These are phyloP conservation scores for Eustalomyia histrio DNA, from an alignment of 2,888 invertebrate genomes.

Conservation along the genomic window DNA sequence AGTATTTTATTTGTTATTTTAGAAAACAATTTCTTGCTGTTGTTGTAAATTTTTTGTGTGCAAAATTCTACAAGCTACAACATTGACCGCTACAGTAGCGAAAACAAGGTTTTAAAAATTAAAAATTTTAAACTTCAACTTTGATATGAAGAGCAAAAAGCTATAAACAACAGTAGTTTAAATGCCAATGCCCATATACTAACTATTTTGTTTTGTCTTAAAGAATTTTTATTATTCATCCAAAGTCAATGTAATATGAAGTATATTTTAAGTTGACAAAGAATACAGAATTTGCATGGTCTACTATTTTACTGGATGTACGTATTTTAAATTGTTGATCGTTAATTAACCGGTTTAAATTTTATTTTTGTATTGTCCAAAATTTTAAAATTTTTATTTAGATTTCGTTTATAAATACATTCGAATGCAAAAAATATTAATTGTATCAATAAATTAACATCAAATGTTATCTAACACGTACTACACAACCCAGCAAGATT, in stretches of 20 bases:
- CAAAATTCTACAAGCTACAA: conserved; percentile 38
- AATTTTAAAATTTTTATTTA: too few relatives aligned
- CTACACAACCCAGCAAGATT: too few relatives aligned
- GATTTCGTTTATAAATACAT: too few relatives aligned
- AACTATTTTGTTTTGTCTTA: not conserved
- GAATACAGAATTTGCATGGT: too few relatives aligned
- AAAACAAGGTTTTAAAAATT: conserved; percentile 39
- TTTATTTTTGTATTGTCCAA: too few relatives aligned
- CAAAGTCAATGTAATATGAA: conserved; percentile 37
- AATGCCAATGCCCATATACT: conserved; percentile 31
- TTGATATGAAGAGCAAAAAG: not conserved
- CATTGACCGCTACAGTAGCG: conserved; percentile 41
- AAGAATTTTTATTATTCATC: not conserved
- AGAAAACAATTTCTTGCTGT: conserved; percentile 8
- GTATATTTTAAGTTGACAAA: not conserved
- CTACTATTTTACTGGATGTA: too few relatives aligned
- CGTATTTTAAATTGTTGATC: too few relatives aligned
- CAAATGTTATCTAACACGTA: too few relatives aligned
- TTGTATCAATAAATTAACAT: too few relatives aligned
- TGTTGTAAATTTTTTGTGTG: conserved; percentile 12
- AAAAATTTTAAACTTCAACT: conserved; percentile 8
- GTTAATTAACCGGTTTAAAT: too few relatives aligned
- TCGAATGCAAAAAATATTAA: too few relatives aligned
- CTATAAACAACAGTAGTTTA: conserved; percentile 8
- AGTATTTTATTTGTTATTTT: conserved; percentile 47